Conservation (phyloP, 2,113 vertebrate species). For the Patagioenas fasciata region DNA sequence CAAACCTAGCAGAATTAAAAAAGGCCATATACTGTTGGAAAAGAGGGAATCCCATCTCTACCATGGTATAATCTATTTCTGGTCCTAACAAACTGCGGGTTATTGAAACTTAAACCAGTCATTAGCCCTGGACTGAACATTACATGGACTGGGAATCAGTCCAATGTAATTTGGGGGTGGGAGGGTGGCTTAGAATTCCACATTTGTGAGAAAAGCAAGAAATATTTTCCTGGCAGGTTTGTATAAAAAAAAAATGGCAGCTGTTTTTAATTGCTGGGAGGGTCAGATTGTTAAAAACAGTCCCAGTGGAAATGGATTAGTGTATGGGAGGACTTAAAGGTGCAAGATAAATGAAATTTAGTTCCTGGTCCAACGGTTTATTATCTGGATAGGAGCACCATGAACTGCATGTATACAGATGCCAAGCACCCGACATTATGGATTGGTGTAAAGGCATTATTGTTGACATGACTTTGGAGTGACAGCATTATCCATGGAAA, state of each 20-base stretch:
- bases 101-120: slow-evolving; percentile 58
- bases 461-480: background rate
- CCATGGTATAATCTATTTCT: slow-evolving; percentile 17
- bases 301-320: slow-evolving; percentile 43
- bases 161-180: slow-evolving; percentile 65
- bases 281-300: slow-evolving; percentile 52
- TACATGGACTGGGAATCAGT: slow-evolving; percentile 53
- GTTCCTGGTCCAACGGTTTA: background rate
- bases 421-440: rapidly evolving
- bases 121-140: slow-evolving; percentile 49
- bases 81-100: slow-evolving; percentile 10
- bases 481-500: background rate
- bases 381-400: background rate
- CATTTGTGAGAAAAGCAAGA: slow-evolving; percentile 66
- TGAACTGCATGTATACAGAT: background rate
- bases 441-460: background rate
- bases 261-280: slow-evolving; percentile 63
- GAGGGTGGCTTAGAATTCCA: slow-evolving; percentile 63
- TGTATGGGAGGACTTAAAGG: slow-evolving; percentile 38
- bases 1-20: background rate
- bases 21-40: background rate
- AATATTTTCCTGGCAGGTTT: slow-evolving; percentile 70
- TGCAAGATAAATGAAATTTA: slow-evolving; percentile 34
- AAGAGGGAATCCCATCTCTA: slow-evolving; percentile 42
- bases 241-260: slow-evolving; percentile 28